These are phyloP conservation scores for Morinoia aosen DNA, from an alignment of 2,888 invertebrate genomes.

Conservation along the genomic window DNA sequence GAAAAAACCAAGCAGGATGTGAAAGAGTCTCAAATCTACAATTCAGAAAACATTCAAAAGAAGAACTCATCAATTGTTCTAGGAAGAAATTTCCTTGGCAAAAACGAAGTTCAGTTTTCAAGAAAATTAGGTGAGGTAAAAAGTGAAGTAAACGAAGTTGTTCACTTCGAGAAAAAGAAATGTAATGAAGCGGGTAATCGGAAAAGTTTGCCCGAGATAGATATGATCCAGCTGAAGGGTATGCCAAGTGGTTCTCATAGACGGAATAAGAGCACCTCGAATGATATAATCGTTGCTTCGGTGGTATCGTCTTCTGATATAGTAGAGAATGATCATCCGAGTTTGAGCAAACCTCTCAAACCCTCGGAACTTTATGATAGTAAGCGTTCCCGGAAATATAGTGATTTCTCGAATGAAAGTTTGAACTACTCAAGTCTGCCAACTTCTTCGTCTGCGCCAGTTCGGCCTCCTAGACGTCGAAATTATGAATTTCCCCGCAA, in stretches of 20 bases:
- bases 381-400: not conserved
- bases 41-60: not conserved
- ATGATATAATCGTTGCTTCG: not conserved
- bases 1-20: not conserved
- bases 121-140: not conserved
- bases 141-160: not conserved
- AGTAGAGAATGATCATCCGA: not conserved
- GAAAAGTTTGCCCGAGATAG: not conserved
- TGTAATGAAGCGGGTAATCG: not conserved
- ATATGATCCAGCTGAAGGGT: not conserved
- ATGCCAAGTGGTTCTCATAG: not conserved
- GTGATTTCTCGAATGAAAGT: not conserved
- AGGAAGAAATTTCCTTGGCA: not conserved
- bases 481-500: not conserved
- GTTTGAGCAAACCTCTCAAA: not conserved
- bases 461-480: constrained; percentile 15
- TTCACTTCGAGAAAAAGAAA: not conserved
- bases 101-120: not conserved
- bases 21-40: not conserved
- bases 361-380: not conserved
- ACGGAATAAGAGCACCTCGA: not conserved
- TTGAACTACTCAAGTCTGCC: not conserved
- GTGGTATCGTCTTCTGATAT: not conserved
- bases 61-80: not conserved
- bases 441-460: not conserved